These are phyloP conservation scores for Tenualosa thibaudeaui DNA, from an alignment of 2,797 vertebrate genomes.

Conservation along the genomic window DNA sequence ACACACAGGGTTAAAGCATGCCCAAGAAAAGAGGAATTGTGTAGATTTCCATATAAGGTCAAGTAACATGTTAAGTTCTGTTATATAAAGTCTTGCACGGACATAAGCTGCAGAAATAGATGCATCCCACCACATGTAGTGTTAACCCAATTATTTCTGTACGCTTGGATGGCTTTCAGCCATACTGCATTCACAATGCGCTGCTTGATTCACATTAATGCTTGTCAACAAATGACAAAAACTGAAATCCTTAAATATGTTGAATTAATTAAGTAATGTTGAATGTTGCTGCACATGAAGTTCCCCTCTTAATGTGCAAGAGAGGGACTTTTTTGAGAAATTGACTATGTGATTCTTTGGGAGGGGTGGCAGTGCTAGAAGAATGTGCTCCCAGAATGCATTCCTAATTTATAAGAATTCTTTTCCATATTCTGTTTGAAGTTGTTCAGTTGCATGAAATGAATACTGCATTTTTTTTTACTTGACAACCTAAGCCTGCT, in stretches of 20 bases:
- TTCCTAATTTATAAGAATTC: constrained; percentile 24
- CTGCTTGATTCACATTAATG: not conserved
- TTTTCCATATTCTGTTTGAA: constrained; percentile 14
- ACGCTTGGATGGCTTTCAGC: not conserved
- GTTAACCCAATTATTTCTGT: not conserved
- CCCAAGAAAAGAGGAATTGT: not conserved
- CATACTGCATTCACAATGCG: not conserved
- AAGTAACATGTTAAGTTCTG: not conserved
- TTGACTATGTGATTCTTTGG: not conserved
- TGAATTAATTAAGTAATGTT: not conserved
- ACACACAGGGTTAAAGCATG: not conserved
- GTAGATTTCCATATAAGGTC: not conserved
- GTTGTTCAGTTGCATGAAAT: constrained; percentile 1
- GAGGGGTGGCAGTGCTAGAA: not conserved
- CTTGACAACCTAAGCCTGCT: not conserved
- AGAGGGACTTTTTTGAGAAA: not conserved
- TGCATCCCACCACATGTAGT: not conserved
- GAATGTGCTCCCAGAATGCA: not conserved
- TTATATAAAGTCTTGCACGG: not conserved
- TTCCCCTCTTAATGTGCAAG: not conserved
- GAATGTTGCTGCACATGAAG: not conserved
- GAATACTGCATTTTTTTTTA: not conserved
- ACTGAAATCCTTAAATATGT: not conserved
- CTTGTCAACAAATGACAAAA: not conserved
- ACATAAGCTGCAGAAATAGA: not conserved